phyloP scores from a whole-genome alignment of 2,113 vertebrate genomes.

The Xiphophorus couchianus region DNA sequence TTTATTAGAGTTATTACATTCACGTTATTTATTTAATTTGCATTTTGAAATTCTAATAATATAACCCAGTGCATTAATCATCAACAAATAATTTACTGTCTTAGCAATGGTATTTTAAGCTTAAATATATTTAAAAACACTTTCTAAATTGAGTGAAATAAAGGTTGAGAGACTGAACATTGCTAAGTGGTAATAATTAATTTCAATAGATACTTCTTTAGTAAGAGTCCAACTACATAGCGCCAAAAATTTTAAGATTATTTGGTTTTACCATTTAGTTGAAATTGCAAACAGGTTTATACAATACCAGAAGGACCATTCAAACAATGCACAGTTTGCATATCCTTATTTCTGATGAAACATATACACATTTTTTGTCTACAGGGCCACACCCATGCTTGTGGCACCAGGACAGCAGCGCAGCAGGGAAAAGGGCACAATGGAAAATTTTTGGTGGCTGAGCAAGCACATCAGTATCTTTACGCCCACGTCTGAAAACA shows the following conservation, averaged over 20 bases:
- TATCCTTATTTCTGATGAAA: conserved; percentile 36
- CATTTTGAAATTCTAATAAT: neutral
- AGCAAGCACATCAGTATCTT: conserved; percentile 22
- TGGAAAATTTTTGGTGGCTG: conserved; percentile 38
- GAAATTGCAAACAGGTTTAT: too few species aligned
- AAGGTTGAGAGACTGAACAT: too few species aligned
- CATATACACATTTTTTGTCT: neutral
- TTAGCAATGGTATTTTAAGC: too few species aligned
- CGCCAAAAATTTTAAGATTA: neutral
- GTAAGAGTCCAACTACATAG: too few species aligned
- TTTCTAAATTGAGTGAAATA: too few species aligned
- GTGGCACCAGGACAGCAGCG: conserved; percentile 18
- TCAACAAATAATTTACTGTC: neutral
- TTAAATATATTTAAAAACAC: too few species aligned
- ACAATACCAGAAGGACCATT: conserved; percentile 2
- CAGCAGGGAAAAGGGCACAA: conserved; percentile 6
- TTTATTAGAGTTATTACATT: too few species aligned
- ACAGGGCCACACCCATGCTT: conserved; percentile 37
- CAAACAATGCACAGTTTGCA: conserved; percentile 6
- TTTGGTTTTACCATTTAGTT: too few species aligned
- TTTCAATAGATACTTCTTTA: too few species aligned
- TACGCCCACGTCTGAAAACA: conserved; percentile 32
- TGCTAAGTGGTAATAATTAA: too few species aligned
- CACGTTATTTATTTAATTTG: too few species aligned
- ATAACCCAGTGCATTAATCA: neutral